Evolutionary conservation across 2,888 invertebrate genomes (phyloP).

Genomic region (Nymphalis urticae): DNA sequence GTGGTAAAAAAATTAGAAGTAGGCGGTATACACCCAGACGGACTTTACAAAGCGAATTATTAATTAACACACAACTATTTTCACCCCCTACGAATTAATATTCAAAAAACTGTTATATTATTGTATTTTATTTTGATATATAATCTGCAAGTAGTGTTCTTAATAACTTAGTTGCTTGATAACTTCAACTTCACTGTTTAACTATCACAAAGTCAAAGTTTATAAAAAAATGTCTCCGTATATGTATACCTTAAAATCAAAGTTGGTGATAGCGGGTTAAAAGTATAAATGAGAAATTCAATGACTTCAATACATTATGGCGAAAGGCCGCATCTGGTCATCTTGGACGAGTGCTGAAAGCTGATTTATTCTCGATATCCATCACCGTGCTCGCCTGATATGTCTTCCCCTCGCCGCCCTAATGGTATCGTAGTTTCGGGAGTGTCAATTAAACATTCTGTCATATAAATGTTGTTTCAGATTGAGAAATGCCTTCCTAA

Average conservation of each 20-base stretch:
- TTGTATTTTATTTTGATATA: too few species aligned
- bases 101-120: too few species aligned
- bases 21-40: too few species aligned
- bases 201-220: too few species aligned
- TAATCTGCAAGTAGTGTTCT: too few species aligned
- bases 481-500: too few species aligned
- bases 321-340: slow-evolving; percentile 55
- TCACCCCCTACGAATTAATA: too few species aligned
- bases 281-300: slow-evolving; percentile 42
- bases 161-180: too few species aligned
- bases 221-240: background rate
- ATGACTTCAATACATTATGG: slow-evolving; percentile 54
- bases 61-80: too few species aligned
- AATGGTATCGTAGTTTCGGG: slow-evolving; percentile 40
- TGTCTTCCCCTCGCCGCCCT: slow-evolving; percentile 45
- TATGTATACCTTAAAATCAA: background rate
- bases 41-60: too few species aligned
- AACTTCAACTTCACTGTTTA: too few species aligned
- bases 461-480: slow-evolving; percentile 32
- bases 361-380: slow-evolving; percentile 77
- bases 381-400: slow-evolving; percentile 72
- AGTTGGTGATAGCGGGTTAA: background rate
- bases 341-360: slow-evolving; percentile 61
- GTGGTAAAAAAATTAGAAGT: too few species aligned
- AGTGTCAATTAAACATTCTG: slow-evolving; percentile 52